phyloP scores from a whole-genome alignment of 1,140 invertebrate genomes.

The Nephotettix cincticeps region DNA sequence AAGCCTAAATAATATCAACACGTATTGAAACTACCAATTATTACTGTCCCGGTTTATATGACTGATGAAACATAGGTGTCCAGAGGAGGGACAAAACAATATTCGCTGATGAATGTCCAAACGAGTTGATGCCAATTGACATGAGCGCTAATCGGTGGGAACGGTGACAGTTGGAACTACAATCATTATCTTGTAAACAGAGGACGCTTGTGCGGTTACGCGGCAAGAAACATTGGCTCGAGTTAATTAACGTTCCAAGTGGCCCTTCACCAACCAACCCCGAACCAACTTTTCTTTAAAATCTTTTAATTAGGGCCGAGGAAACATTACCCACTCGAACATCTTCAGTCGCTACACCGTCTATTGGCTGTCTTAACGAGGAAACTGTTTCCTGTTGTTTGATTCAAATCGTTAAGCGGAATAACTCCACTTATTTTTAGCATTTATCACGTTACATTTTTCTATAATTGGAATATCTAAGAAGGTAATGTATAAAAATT shows the following conservation, averaged over 20 bases:
- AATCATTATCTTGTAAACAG: not conserved
- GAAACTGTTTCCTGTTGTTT: no score
- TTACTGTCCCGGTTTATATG: not conserved
- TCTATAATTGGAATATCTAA: no score
- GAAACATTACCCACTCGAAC: no score
- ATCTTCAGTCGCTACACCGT: no score
- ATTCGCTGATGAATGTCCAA: no score
- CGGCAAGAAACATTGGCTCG: not conserved
- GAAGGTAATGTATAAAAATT: no score
- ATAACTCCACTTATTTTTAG: no score
- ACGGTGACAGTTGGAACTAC: not conserved
- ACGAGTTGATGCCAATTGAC: not conserved
- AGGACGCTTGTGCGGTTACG: not conserved
- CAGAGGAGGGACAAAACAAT: no score
- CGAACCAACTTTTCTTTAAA: slow-evolving; percentile 3
- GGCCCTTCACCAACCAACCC: not conserved
- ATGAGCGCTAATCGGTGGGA: not conserved
- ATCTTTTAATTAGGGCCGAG: no score
- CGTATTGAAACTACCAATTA: not conserved
- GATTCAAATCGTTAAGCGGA: no score
- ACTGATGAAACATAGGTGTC: not conserved
- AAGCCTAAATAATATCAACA: not conserved
- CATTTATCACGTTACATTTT: no score
- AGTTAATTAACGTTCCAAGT: slow-evolving; percentile 3
- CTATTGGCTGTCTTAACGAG: no score